Evolutionary conservation across 2,113 vertebrate genomes (phyloP), one percentile per base, ranked within the genome.

Genomic region (Cromileptes altivelis): DNA sequence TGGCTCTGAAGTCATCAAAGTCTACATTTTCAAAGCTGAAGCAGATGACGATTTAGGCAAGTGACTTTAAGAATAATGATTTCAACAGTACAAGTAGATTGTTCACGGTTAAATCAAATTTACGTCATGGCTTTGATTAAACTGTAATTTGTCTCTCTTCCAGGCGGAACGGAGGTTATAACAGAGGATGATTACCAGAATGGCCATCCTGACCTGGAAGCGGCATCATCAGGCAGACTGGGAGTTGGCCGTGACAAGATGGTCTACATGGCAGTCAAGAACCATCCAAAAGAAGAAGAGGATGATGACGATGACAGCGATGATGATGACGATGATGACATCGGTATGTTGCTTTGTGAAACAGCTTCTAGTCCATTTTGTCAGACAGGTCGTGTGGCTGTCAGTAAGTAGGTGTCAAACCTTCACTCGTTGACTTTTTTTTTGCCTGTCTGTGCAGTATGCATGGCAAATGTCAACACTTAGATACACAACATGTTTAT

Each of bases 21-120:
- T 99, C 81, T 99, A 99, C 94, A 99, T 99, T 94, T 99, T 99
- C 94, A 99, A 99, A 96, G 98, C 98, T 52, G 98, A 99, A 92
- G 98, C 98, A 69, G 98, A 99, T 91, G 98, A 99, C 91, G 98
- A 99, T 95, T 97, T 99, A n/a, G 98, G 98, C 96, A 96, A 93
- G 88, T 85, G 30, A 14, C 15, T 23, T 58, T 23, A 25, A 42
- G 4, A 45, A 27, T 13, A n/a, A 12, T 68, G 3, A 42, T 55
- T 49, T 68, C 19, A 68, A n/a, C 33, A 45, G 3, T 15, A 45
- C 19, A 60, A 27, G 3, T 6, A 45, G 2, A 42, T 37, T 15
- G 17, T 8, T 63, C n/a, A 2, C 6, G 19, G 2, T 42, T 67
- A 6, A 65, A 58, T 1, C 23, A 9, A 73, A 23, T 60, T 3